A percentile compares a stretch with the other conserved stretches of the same genome.
These are phyloP conservation scores for Pomatorhinus ruficollis DNA, from an alignment of 2,113 vertebrate species.

Conservation along the genomic window DNA sequence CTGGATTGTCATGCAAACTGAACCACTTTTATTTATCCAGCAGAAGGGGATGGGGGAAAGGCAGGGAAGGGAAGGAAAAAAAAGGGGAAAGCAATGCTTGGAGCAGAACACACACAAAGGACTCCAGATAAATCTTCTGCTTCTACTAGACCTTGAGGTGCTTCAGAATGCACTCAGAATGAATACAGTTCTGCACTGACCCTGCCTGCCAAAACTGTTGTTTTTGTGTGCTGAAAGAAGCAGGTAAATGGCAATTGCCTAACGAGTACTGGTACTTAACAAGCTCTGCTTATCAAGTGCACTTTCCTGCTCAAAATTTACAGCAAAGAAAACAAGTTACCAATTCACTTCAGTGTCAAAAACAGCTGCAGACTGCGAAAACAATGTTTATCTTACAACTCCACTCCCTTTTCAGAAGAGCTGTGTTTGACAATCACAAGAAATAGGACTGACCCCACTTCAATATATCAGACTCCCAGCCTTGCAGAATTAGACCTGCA, in stretches of 20 bases:
- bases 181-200: not conserved
- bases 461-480: not conserved
- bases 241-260: not conserved
- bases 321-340: not conserved
- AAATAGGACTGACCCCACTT: not conserved
- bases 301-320: not conserved
- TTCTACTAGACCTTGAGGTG: not conserved
- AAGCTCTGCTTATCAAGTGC: slow-evolving; percentile 2
- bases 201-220: not conserved
- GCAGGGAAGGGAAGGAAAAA: not conserved
- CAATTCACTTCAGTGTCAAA: not conserved
- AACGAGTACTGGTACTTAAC: not conserved
- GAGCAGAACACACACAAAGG: not conserved
- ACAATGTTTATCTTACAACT: slow-evolving; percentile 39
- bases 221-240: not conserved
- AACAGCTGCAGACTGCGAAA: not conserved
- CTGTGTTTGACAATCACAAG: not conserved
- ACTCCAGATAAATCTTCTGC: not conserved
- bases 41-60: not conserved
- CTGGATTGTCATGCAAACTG: not conserved
- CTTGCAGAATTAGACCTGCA: not conserved
- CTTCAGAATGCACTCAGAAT: not conserved
- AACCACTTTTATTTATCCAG: not conserved
- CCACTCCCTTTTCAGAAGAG: not conserved
- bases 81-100: not conserved